Percentiles rank a stretch among this genome's conserved stretches.
Evolutionary conservation across 1,140 invertebrate genomes (phyloP).

Genomic region (Bombus pyrosoma): DNA sequence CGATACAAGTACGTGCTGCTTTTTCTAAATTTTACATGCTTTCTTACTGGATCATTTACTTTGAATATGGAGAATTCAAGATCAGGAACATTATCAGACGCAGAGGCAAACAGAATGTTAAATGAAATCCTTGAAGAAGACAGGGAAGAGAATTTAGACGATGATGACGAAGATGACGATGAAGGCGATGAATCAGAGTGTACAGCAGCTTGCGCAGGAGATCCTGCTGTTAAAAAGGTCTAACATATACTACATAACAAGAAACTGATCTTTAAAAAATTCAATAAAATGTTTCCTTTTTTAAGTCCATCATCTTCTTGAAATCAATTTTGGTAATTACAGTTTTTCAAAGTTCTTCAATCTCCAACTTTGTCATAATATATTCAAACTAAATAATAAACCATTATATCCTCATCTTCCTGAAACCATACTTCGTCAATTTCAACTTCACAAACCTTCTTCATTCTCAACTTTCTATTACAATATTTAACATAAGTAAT

Average conservation of each 20-base stretch:
- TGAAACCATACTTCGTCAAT: neutral
- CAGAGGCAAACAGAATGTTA: constrained; percentile 52
- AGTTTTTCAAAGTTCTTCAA: too few relatives aligned
- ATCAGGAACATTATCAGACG: neutral
- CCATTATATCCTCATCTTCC: neutral
- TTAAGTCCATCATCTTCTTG: neutral
- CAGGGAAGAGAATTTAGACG: neutral
- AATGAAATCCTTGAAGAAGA: constrained; percentile 58
- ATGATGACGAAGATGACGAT: neutral
- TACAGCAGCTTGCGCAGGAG: neutral
- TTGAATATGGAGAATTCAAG: constrained; percentile 13
- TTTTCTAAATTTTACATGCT: neutral
- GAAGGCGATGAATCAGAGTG: neutral
- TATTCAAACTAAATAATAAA: neutral
- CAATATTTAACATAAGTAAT: neutral
- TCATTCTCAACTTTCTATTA: neutral
- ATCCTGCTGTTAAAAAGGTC: neutral
- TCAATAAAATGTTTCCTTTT: neutral
- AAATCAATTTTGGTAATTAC: neutral
- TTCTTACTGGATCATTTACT: neutral
- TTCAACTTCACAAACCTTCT: neutral
- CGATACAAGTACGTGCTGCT: too few relatives aligned
- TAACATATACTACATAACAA: neutral
- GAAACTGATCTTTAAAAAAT: neutral
- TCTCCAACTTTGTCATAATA: neutral